Percentiles rank a stretch among this genome's conserved stretches.
Conservation (phyloP, 2,888 invertebrate genomes). For the Tenodera sinensis region DNA sequence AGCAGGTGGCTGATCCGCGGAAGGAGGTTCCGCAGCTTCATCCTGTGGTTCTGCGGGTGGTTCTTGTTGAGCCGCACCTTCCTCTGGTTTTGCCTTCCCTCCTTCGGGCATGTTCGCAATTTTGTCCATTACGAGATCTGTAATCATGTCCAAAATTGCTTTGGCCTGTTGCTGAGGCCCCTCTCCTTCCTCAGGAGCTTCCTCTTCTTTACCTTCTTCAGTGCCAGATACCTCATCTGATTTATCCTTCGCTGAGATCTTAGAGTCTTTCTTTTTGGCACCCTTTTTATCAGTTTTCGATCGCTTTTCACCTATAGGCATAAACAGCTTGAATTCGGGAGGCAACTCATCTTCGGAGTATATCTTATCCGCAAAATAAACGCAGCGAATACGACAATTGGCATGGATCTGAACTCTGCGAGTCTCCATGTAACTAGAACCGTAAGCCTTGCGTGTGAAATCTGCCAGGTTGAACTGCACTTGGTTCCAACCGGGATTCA, state of each 20-base stretch:
- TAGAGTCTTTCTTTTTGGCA: no score
- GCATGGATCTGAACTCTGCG: conserved; percentile 90
- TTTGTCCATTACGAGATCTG: no score
- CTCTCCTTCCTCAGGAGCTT: background rate
- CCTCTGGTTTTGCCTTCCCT: no score
- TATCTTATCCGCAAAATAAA: conserved; percentile 79
- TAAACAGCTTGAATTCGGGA: conserved; percentile 61
- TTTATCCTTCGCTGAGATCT: no score
- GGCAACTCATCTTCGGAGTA: conserved; percentile 64
- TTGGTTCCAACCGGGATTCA: conserved; percentile 94
- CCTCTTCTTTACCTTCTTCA: background rate
- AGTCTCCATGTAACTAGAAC: conserved; percentile 94
- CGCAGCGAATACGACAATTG: conserved; percentile 86
- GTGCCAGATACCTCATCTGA: background rate
- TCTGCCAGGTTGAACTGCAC: conserved; percentile 95
- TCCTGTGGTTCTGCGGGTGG: no score
- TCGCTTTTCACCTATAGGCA: conserved; percentile 44
- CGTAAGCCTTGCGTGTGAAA: conserved; percentile 89
- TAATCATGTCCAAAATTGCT: no score
- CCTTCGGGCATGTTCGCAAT: no score
- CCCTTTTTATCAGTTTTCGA: background rate
- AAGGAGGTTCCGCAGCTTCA: no score
- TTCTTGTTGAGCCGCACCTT: background rate
- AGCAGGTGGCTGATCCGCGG: no score
- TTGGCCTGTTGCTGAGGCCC: no score